Evolutionary conservation across 1,140 invertebrate genomes (phyloP).

Genomic region (Parasteatoda tepidariorum): DNA sequence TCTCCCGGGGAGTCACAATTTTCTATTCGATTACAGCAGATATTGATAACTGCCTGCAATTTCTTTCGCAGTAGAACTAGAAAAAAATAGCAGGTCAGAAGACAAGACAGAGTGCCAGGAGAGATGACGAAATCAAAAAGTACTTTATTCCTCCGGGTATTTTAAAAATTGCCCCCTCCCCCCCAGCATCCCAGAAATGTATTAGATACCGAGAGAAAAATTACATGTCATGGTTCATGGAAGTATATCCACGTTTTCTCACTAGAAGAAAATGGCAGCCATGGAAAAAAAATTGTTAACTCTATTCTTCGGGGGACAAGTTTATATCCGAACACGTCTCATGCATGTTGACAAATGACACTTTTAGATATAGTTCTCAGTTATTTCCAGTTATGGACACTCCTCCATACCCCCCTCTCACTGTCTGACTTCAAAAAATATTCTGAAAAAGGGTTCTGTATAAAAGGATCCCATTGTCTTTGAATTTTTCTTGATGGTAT

Average conservation of each 20-base stretch:
- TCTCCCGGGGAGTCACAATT: too few species aligned
- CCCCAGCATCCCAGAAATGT: neutral
- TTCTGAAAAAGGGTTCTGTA: neutral
- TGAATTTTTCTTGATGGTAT: neutral
- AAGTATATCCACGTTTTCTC: neutral
- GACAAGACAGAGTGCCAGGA: neutral
- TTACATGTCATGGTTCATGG: neutral
- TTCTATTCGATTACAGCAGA: too few species aligned
- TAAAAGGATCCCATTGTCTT: neutral
- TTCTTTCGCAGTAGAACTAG: too few species aligned
- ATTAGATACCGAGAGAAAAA: neutral
- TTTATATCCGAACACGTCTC: conserved; percentile 22
- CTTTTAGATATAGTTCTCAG: conserved; percentile 4
- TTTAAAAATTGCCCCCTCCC: neutral
- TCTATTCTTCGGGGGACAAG: neutral
- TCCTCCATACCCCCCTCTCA: neutral
- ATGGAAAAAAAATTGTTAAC: neutral
- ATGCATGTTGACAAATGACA: conserved; percentile 29
- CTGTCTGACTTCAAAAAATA: neutral
- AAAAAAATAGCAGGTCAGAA: neutral
- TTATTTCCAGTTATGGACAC: conserved; percentile 16
- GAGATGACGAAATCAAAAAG: neutral
- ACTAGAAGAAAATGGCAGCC: neutral
- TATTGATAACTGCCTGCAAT: too few species aligned
- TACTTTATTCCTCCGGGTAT: conserved; percentile 11